Conservation (phyloP, 2,888 invertebrate genomes). For the Epistrophella euchroma region DNA sequence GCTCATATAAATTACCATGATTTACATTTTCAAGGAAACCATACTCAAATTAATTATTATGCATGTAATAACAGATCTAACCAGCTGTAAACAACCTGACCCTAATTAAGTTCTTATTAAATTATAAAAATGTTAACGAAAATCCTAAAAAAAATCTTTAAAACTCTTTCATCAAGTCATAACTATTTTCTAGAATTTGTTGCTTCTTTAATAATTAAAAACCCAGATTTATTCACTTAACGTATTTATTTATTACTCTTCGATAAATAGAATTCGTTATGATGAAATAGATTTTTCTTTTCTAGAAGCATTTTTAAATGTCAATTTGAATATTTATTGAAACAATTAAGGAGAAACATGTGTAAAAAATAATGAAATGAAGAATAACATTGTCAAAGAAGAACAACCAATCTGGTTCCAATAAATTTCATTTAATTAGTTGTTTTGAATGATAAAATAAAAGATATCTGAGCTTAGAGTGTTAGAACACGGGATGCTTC, state of each 20-base stretch:
- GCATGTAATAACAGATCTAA: too few relatives aligned
- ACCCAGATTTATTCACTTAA: neutral
- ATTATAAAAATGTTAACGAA: neutral
- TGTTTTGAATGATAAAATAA: conserved; percentile 31
- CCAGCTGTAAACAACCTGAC: too few relatives aligned
- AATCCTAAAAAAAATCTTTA: neutral
- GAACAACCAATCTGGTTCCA: conserved; percentile 8
- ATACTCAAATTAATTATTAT: too few relatives aligned
- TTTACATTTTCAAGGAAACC: too few relatives aligned
- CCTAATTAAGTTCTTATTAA: too few relatives aligned
- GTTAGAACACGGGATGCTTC: conserved; percentile 13
- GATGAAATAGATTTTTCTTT: neutral
- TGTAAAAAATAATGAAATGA: neutral
- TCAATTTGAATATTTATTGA: conserved; percentile 31
- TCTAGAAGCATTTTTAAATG: neutral
- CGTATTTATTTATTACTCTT: neutral
- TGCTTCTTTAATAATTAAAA: neutral
- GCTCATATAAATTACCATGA: too few relatives aligned
- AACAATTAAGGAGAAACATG: conserved; percentile 1
- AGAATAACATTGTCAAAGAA: neutral
- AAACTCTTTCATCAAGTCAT: neutral
- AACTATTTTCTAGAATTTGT: neutral
- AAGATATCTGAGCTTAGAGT: neutral
- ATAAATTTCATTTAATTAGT: conserved; percentile 27
- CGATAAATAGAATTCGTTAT: neutral